Percentiles rank a stretch among this genome's conserved stretches.
Conservation (phyloP, 92 coral and sea anemone species). For the Palythoa caribaeorum region DNA sequence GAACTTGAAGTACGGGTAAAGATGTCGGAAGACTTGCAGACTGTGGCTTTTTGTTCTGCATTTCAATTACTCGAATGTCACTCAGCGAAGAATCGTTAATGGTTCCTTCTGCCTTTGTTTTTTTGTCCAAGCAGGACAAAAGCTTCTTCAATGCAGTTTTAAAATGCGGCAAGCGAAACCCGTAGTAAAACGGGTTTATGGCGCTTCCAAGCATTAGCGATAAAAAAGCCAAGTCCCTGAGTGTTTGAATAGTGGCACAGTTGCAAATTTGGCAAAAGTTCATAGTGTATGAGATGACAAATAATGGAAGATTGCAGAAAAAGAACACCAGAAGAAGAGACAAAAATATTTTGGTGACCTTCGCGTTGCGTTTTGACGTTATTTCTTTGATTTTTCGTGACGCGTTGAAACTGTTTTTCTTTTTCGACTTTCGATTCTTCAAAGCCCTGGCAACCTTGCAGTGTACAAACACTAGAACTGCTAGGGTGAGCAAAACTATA, state of each 20-base stretch:
- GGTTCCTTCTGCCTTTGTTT: background rate
- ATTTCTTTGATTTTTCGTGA: background rate
- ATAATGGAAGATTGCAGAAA: slow-evolving; percentile 66
- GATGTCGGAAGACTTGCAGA: background rate
- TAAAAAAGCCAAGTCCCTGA: slow-evolving; percentile 77
- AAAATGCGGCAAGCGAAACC: slow-evolving; percentile 78
- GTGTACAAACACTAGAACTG: slow-evolving; percentile 66
- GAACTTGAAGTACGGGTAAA: background rate
- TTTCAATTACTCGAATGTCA: background rate
- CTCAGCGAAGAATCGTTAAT: slow-evolving; percentile 10
- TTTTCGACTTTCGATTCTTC: background rate
- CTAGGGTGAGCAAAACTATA: slow-evolving; percentile 65
- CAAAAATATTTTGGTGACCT: slow-evolving; percentile 69
- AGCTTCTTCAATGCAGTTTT: slow-evolving; percentile 66
- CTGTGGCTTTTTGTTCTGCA: background rate
- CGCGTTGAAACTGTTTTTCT: background rate
- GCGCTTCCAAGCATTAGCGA: slow-evolving; percentile 75
- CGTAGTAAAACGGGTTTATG: slow-evolving; percentile 81
- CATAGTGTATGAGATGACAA: slow-evolving; percentile 66
- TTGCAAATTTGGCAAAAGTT: slow-evolving; percentile 69
- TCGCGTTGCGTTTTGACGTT: slow-evolving; percentile 63
- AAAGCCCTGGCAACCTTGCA: slow-evolving; percentile 62
- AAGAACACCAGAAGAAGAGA: slow-evolving; percentile 65
- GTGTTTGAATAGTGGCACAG: slow-evolving; percentile 67
- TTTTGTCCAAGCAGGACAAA: background rate